A percentile compares a stretch with the other conserved stretches of the same genome.
phyloP scores from a whole-genome alignment of 2,888 invertebrate genomes.

The Trachelus tabidus region DNA sequence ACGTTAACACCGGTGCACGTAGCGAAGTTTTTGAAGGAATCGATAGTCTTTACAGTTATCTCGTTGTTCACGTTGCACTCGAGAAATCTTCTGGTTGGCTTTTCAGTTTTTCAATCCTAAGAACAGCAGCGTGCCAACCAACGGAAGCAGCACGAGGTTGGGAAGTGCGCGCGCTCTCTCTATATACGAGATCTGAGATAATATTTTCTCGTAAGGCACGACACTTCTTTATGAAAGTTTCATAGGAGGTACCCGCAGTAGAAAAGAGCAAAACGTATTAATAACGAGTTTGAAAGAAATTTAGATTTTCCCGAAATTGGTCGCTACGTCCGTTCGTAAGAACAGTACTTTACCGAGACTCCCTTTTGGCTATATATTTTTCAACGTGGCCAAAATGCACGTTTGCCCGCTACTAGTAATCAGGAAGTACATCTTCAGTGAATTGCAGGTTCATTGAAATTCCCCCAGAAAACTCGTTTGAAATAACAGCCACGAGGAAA shows the following conservation, averaged over 20 bases:
- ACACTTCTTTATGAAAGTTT: constrained; percentile 56
- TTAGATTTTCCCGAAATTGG: not conserved
- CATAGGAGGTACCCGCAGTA: constrained; percentile 21
- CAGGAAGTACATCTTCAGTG: not conserved
- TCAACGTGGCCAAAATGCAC: not conserved
- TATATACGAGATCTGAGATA: constrained; percentile 25
- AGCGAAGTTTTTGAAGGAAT: not conserved
- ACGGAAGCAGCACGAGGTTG: not conserved
- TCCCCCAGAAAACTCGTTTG: not conserved
- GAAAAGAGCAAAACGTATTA: not conserved
- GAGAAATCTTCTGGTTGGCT: not conserved
- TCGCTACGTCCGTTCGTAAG: not conserved
- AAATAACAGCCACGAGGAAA: not conserved
- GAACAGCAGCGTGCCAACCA: not conserved
- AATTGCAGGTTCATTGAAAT: not conserved
- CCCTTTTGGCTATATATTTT: not conserved
- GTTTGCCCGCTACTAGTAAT: not conserved
- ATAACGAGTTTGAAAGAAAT: not conserved
- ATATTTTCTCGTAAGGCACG: constrained; percentile 53
- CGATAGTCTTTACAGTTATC: not conserved
- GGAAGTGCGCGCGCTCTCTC: not conserved
- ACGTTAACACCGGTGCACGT: not conserved
- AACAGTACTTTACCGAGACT: not conserved
- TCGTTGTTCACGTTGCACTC: not conserved
- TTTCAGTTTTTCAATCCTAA: not conserved